phyloP scores from a whole-genome alignment of 2,888 invertebrate species.

The Phytoseiulus persimilis region DNA sequence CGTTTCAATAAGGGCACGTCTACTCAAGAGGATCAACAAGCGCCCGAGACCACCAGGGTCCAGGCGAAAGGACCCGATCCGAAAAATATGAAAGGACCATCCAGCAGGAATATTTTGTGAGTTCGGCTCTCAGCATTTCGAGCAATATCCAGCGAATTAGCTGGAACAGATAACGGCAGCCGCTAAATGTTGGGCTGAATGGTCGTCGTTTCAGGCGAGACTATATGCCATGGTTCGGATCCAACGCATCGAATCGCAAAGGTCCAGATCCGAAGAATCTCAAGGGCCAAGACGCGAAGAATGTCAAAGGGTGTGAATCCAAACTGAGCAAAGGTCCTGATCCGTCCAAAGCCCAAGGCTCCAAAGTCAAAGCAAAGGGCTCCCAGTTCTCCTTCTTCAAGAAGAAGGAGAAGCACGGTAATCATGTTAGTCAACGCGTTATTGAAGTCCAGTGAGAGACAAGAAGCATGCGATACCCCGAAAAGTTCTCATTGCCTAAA shows the following conservation, averaged over 20 bases:
- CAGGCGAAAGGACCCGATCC: slow-evolving; percentile 53
- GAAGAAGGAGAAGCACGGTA: slow-evolving; percentile 18
- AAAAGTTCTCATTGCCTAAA: too few relatives aligned
- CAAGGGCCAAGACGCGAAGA: slow-evolving; percentile 20
- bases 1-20: slow-evolving; percentile 50
- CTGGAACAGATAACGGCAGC: too few relatives aligned
- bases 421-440: slow-evolving; percentile 19
- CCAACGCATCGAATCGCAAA: slow-evolving; percentile 40
- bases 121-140: background rate
- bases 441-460: slow-evolving; percentile 29
- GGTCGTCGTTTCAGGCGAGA: slow-evolving; percentile 42
- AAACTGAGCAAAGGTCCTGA: slow-evolving; percentile 12
- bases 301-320: slow-evolving; percentile 10
- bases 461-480: background rate
- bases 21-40: slow-evolving; percentile 55
- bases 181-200: too few relatives aligned
- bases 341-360: slow-evolving; percentile 23
- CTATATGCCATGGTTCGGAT: slow-evolving; percentile 45
- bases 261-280: slow-evolving; percentile 33
- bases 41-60: slow-evolving; percentile 54
- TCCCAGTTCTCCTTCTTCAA: slow-evolving; percentile 35
- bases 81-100: slow-evolving; percentile 45
- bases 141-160: too few relatives aligned
- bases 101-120: slow-evolving; percentile 34
- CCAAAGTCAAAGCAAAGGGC: slow-evolving; percentile 20